phyloP scores from a whole-genome alignment of 1,140 invertebrate genomes.

The Hylaeus volcanicus region DNA sequence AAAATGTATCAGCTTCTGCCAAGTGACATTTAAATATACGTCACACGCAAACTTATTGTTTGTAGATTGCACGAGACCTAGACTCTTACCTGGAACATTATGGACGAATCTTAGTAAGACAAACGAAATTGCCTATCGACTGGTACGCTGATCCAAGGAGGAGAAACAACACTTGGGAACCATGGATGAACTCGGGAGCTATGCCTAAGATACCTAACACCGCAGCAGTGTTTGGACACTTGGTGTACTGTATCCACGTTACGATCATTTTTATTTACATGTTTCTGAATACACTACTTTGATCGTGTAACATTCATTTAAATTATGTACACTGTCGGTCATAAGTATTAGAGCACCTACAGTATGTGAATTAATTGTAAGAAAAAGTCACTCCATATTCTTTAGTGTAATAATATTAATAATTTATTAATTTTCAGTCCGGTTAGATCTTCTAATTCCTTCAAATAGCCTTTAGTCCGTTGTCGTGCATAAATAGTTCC shows the following conservation, averaged over 20 bases:
- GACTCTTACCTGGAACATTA: slow-evolving; percentile 76
- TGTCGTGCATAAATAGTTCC: too few species aligned
- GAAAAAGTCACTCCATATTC: too few species aligned
- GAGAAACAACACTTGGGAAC: slow-evolving; percentile 80
- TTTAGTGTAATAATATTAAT: too few species aligned
- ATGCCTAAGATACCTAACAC: slow-evolving; percentile 62
- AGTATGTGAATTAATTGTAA: too few species aligned
- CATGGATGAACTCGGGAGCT: slow-evolving; percentile 71
- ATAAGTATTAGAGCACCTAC: too few species aligned
- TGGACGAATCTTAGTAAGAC: slow-evolving; percentile 69
- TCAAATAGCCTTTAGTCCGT: too few species aligned
- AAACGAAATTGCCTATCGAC: slow-evolving; percentile 73
- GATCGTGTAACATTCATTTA: slow-evolving; percentile 35
- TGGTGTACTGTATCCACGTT: slow-evolving; percentile 67
- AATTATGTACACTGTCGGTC: background rate
- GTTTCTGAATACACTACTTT: slow-evolving; percentile 61
- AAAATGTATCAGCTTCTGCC: too few species aligned
- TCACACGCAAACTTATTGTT: background rate
- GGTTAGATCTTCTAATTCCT: too few species aligned
- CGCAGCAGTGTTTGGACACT: slow-evolving; percentile 56
- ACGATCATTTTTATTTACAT: slow-evolving; percentile 64
- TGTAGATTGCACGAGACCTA: slow-evolving; percentile 73
- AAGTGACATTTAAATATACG: too few species aligned
- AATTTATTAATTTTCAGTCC: too few species aligned
- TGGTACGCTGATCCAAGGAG: slow-evolving; percentile 77